Evolutionary conservation across 2,797 vertebrate species (phyloP), one percentile per base, ranked within the genome.

Genomic region (Thalassophryne amazonica): DNA sequence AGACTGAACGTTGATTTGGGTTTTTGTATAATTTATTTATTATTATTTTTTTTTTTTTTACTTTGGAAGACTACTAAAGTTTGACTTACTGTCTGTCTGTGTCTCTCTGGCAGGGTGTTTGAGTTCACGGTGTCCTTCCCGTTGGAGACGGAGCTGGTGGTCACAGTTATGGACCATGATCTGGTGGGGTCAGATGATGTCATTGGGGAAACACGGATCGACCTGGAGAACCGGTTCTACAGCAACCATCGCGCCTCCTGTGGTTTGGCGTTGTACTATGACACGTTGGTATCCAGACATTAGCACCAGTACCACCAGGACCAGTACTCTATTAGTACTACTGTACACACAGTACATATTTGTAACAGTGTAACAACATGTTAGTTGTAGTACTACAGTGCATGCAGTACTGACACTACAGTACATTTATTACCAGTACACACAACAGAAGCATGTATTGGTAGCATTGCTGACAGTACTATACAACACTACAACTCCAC

Each of bases 181-280:
- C 58, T 97, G 0, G 79, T 99, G 23, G 95, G 95, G 22, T 86
- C 93, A 2, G 93, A 98, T 47, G 95, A 99, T 40, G 67, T 92
- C 53, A 97, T 95, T 1, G 95, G 95, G 0, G 94, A 96, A 74
- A 97, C 95, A 0, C 92, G 86, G 18, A 60, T 94, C 20, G 97
- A 99, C 62, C 37, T 98, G 80, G 96, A 98, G 87, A 98, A 98
- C 68, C 84, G 93, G 12, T 98, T 97, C 86, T 98, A 94, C 67
- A 98, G 95, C 83, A 89, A 90, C n/a, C 93, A 98, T 73, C 80
- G 93, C 25, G 92, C 94, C 1, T 87, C 83, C 36, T 98, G 95
- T 33, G 94, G 95, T 7, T 59, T 98, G 41, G 88, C 93, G 15
- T 84, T 89, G 0, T 92, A 94, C 60, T 98, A 95, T 0, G 89